Conservation (phyloP, 2,888 invertebrate species). For the Synergus japonicus region DNA sequence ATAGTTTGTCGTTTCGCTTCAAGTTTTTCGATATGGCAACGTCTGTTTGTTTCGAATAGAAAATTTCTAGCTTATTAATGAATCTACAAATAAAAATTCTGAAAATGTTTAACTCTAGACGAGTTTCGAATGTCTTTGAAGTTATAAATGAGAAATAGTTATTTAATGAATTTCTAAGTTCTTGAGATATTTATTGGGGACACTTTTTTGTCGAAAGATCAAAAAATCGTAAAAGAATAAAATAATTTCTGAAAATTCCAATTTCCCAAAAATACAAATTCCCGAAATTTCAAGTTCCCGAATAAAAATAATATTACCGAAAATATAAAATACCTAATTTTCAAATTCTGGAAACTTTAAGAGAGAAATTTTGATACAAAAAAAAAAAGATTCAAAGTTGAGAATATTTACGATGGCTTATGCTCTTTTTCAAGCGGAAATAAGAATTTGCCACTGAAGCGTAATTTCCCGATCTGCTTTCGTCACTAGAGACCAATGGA, state of each 20-base stretch:
- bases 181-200: no score
- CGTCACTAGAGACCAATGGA: conserved; percentile 32
- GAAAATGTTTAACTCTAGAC: no score
- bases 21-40: background rate
- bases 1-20: background rate
- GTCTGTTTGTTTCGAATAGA: background rate
- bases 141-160: background rate
- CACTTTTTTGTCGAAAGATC: no score
- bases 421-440: background rate
- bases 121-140: background rate
- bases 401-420: background rate
- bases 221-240: no score
- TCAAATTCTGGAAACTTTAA: no score
- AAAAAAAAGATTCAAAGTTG: background rate
- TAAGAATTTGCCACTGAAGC: conserved; percentile 12
- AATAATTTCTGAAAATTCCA: no score
- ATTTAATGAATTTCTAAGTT: background rate
- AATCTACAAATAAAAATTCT: background rate
- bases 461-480: conserved; percentile 17
- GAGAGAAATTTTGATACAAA: no score
- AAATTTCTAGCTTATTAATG: background rate
- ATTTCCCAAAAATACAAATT: no score
- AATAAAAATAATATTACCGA: no score
- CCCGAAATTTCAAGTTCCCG: no score
- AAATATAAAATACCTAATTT: no score